phyloP scores from a whole-genome alignment of 2,888 invertebrate genomes.

The Yponomeuta malinellus region DNA sequence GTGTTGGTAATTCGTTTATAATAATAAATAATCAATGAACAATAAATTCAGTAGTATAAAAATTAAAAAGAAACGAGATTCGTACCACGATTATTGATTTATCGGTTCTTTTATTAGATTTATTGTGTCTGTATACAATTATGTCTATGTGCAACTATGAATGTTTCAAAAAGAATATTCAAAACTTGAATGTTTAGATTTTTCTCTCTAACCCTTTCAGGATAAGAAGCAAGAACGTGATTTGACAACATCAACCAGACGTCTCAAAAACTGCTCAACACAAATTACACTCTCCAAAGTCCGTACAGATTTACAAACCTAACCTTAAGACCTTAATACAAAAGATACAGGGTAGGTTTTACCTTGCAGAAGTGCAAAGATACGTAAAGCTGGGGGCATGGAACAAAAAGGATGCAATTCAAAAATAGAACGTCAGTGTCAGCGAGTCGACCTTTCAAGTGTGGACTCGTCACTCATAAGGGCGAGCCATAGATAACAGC shows the following conservation, averaged over 20 bases:
- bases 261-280: background rate
- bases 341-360: background rate
- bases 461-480: slow-evolving; percentile 18
- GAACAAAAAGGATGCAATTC: slow-evolving; percentile 22
- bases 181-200: too few relatives aligned
- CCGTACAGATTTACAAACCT: background rate
- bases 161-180: too few relatives aligned
- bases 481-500: background rate
- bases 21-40: too few relatives aligned
- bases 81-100: too few relatives aligned
- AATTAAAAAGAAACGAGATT: too few relatives aligned
- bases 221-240: too few relatives aligned
- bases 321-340: background rate
- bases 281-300: background rate
- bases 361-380: background rate
- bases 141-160: too few relatives aligned
- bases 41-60: too few relatives aligned
- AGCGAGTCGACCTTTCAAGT: slow-evolving; percentile 34
- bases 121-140: too few relatives aligned
- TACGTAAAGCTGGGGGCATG: background rate
- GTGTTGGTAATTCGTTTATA: too few relatives aligned
- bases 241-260: background rate
- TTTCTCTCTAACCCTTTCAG: too few relatives aligned
- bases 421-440: slow-evolving; percentile 31
- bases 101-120: too few relatives aligned